Evolutionary conservation across 1,140 invertebrate species (phyloP).

Genomic region (Caenorhabditis brenneri): DNA sequence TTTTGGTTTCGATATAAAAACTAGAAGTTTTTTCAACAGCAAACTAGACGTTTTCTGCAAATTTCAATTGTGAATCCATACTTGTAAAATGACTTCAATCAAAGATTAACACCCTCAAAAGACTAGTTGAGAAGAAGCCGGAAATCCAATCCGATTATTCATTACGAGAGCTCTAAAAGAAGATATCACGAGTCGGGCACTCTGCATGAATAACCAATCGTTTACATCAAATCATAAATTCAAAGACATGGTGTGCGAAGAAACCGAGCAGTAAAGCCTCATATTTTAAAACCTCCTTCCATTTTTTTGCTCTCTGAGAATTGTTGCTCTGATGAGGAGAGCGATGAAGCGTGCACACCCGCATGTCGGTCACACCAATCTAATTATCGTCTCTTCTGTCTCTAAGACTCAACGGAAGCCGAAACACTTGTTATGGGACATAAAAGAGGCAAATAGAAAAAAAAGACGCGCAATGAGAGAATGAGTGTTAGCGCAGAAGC

Average conservation of each 20-base stretch:
- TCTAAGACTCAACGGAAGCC: slow-evolving; percentile 25
- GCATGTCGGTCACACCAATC: slow-evolving; percentile 23
- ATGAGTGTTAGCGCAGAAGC: slow-evolving; percentile 23
- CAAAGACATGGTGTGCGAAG: background rate
- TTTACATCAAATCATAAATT: slow-evolving; percentile 24
- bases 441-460: slow-evolving; percentile 23
- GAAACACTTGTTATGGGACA: slow-evolving; percentile 41
- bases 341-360: background rate
- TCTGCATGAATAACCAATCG: slow-evolving; percentile 18
- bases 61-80: background rate
- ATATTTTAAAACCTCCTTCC: background rate
- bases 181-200: background rate
- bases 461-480: slow-evolving; percentile 12
- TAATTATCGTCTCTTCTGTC: slow-evolving; percentile 28
- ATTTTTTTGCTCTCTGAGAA: background rate
- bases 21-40: too few species aligned
- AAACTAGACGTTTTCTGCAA: background rate
- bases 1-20: background rate
- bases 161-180: background rate
- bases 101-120: background rate
- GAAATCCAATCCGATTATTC: slow-evolving; percentile 18
- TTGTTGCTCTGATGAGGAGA: background rate
- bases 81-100: background rate
- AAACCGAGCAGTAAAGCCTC: background rate
- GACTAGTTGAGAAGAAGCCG: background rate